Base-by-base conservation (phyloP, 92 coral and sea anemone genomes). In the Anthopleura xanthogrammica region DNA sequence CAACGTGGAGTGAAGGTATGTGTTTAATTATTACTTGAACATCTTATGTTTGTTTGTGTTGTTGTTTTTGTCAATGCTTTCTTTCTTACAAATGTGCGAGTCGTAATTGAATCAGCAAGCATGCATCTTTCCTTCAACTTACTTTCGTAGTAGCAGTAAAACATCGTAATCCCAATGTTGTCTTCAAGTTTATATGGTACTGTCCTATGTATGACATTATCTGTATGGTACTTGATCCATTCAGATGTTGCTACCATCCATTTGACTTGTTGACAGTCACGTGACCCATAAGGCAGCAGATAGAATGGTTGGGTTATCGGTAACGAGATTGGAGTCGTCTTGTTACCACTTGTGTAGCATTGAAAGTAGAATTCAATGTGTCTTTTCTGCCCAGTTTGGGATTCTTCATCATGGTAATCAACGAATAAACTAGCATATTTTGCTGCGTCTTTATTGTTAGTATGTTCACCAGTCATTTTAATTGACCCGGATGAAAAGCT, bases 101-200 rank as follows among this genome's bases (percentile, higher is more conserved):
- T 54, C 52, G 14, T 54, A 78, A 36, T 81, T 85, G 58, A 54
- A 54, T 54, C 7, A 50, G 54, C 0, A 11, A 50, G 11, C 1
- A 11, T 54, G 10, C 58, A 54, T 13, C 1, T 72, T 75, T 22
- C 29, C 46, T 9, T 9, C 70, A 43, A 55, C 93, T 71, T 50
- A 90, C 93, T 85, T 17, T 23, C 77, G 57, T 90, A 90, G 42
- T 79, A 83, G 76, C 93, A 90, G 77, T 90, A 90, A 75, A 82
- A 71, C 56, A 87, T 79, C 2, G 75, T 87, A 7, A 80, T 55
- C 8, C 76, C 83, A 12, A 48, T 78, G 8, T 76, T 57, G 4
- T 81, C 79, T 29, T 81, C 41, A 0, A 60, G 11, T 12, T 20
- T 24, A 23, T 40, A 3, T 16, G 73, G 66, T 36, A 43, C 17